Percentiles rank a stretch among this genome's conserved stretches.
phyloP scores from a whole-genome alignment of 2,797 vertebrate genomes.

The Poecile montanus region DNA sequence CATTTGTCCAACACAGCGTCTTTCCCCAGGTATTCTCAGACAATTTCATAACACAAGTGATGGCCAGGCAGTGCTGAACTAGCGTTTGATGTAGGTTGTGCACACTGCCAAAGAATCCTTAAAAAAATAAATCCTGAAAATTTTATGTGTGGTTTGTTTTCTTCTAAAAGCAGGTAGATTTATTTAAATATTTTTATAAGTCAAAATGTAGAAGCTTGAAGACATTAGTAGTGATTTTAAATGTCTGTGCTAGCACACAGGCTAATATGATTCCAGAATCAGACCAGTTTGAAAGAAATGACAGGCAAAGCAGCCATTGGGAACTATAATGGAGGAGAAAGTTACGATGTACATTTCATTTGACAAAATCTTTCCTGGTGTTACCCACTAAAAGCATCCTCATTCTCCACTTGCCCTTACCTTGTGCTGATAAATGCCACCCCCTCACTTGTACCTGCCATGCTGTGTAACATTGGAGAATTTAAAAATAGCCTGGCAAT shows the following conservation, averaged over 20 bases:
- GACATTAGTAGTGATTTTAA: background rate
- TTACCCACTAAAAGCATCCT: background rate
- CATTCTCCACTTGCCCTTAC: background rate
- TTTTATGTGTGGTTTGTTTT: background rate
- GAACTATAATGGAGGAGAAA: background rate
- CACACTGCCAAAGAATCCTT: background rate
- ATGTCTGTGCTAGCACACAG: background rate
- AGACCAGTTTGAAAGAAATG: background rate
- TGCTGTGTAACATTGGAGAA: background rate
- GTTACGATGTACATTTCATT: background rate
- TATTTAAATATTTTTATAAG: background rate
- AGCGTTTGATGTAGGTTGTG: background rate
- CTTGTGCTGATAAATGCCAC: slow-evolving; percentile 7
- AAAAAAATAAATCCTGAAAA: background rate
- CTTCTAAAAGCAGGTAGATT: background rate
- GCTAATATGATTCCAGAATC: background rate
- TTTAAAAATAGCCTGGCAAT: slow-evolving; percentile 51
- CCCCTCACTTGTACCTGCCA: slow-evolving; percentile 17
- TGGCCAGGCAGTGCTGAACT: background rate
- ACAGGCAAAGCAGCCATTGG: background rate
- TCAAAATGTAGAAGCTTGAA: background rate
- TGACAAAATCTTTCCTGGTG: background rate
- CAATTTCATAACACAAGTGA: background rate
- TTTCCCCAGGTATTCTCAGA: background rate
- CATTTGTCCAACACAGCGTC: background rate